These are phyloP conservation scores for Caradrina clavipalpis DNA, from an alignment of 2,888 invertebrate species.

Conservation along the genomic window DNA sequence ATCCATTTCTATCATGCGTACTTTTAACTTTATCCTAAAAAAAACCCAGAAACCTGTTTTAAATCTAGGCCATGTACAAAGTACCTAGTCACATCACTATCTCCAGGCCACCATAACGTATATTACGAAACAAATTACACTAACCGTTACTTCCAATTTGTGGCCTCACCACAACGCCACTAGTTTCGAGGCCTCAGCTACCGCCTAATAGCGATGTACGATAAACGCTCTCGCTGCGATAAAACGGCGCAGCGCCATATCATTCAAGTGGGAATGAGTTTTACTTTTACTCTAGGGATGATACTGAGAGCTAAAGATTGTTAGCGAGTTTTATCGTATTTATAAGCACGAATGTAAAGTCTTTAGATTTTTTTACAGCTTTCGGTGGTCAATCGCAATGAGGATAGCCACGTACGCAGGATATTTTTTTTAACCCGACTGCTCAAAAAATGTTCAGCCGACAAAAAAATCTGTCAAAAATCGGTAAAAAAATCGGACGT, in stretches of 20 bases:
- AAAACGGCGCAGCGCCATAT: slow-evolving; percentile 42
- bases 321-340: not conserved
- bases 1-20: too few relatives aligned
- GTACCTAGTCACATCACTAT: not conserved
- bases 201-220: slow-evolving; percentile 57
- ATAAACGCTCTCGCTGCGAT: slow-evolving; percentile 48
- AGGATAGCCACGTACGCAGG: too few relatives aligned
- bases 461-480: too few relatives aligned
- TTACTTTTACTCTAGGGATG: slow-evolving; percentile 27
- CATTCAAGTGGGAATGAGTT: slow-evolving; percentile 55
- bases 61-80: not conserved
- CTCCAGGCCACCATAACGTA: slow-evolving; percentile 1
- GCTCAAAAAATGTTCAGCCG: too few relatives aligned
- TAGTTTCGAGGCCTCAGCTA: slow-evolving; percentile 36
- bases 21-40: too few relatives aligned
- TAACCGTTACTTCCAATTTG: slow-evolving; percentile 39
- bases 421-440: too few relatives aligned
- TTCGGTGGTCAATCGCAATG: too few relatives aligned
- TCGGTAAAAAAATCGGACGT: too few relatives aligned
- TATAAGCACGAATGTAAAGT: too few relatives aligned
- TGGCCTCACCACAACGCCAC: slow-evolving; percentile 41
- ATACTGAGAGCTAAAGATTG: not conserved
- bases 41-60: too few relatives aligned
- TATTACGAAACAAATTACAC: slow-evolving; percentile 23
- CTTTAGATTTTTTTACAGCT: too few relatives aligned